These are phyloP conservation scores for Anarrhichthys ocellatus DNA, from an alignment of 2,113 vertebrate genomes.

Conservation along the genomic window DNA sequence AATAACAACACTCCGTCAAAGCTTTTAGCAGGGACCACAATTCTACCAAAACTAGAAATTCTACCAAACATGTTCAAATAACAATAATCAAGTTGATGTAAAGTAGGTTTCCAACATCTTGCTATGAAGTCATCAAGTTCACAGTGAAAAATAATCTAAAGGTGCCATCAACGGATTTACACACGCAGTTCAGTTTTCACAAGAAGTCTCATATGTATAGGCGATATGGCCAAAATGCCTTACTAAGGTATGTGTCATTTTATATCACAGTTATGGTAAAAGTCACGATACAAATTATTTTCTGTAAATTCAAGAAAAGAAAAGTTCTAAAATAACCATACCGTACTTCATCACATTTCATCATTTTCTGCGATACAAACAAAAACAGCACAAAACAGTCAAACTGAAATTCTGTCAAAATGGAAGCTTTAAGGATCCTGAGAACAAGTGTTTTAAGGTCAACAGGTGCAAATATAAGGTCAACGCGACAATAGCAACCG, in stretches of 20 bases:
- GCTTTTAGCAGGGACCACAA: not conserved
- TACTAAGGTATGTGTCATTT: not conserved
- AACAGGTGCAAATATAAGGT: not conserved
- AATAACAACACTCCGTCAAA: not conserved
- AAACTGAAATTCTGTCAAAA: not conserved
- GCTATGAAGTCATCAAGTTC: no score
- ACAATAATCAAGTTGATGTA: not conserved
- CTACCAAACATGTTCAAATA: not conserved
- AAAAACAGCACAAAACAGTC: not conserved
- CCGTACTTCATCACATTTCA: no score
- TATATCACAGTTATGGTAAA: not conserved
- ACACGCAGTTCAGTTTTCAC: constrained; percentile 1
- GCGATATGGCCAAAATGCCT: not conserved
- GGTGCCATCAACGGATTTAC: not conserved
- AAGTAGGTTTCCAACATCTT: not conserved
- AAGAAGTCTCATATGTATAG: not conserved
- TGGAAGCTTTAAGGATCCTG: not conserved
- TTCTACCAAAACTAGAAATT: not conserved
- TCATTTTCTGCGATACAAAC: not conserved
- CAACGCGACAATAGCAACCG: no score
- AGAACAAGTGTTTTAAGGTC: not conserved
- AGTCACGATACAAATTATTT: not conserved
- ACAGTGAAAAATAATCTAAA: not conserved
- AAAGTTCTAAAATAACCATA: not conserved
- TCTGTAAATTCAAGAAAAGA: not conserved